phyloP scores from a whole-genome alignment of 2,797 vertebrate genomes.

The Thaleichthys pacificus region DNA sequence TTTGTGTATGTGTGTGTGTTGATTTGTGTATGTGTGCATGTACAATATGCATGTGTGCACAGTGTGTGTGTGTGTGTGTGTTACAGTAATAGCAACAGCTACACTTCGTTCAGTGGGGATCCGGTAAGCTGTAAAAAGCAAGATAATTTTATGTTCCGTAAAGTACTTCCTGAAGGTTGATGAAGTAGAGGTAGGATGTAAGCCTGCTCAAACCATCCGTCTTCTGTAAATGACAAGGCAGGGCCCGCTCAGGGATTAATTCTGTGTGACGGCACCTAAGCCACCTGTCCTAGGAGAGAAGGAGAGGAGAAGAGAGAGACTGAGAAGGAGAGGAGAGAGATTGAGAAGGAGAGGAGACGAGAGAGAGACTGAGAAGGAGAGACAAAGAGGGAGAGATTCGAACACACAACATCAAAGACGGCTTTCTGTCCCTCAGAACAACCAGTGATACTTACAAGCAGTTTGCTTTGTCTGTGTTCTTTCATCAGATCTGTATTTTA shows the following conservation, averaged over 20 bases:
- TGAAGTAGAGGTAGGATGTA: conserved; percentile 51
- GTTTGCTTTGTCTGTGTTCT: background rate
- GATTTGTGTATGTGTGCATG: conserved; percentile 5
- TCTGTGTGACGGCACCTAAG: conserved; percentile 42
- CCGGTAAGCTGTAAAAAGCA: conserved; percentile 8
- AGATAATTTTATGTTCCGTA: conserved; percentile 32
- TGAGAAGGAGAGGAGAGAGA: background rate
- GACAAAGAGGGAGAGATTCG: background rate
- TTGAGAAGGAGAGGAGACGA: background rate
- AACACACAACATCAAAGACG: background rate
- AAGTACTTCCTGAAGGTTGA: conserved; percentile 30
- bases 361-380: background rate
- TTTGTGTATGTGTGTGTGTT: too few relatives aligned
- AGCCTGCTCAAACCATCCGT: conserved; percentile 49
- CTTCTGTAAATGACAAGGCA: conserved; percentile 56
- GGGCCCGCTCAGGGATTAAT: conserved; percentile 41
- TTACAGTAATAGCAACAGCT: background rate
- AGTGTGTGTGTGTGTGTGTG: conserved; percentile 6
- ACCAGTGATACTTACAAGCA: background rate
- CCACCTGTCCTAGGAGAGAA: conserved; percentile 38
- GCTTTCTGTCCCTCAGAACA: background rate
- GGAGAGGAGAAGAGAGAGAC: background rate
- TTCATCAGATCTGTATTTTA: background rate
- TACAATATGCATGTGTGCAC: conserved; percentile 5
- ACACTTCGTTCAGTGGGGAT: conserved; percentile 23